A percentile compares a stretch with the other conserved stretches of the same genome.
Conservation (phyloP, 2,888 invertebrate species). For the Julus scanicus region DNA sequence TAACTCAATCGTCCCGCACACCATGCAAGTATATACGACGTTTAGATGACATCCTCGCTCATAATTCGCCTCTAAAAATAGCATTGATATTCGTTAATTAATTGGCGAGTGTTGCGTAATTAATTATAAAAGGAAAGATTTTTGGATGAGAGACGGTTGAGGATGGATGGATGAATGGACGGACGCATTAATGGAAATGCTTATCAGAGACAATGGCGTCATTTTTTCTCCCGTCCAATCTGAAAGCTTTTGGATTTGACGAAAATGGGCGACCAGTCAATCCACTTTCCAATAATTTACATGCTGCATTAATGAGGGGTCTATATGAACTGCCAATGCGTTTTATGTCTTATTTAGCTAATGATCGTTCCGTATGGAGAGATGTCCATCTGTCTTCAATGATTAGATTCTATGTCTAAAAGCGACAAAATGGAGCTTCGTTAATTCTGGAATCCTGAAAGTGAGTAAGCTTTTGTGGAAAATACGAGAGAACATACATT, state of each 20-base stretch:
- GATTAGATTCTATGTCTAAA: background rate
- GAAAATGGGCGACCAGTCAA: constrained; percentile 1
- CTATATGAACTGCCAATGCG: background rate
- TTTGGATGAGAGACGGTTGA: background rate
- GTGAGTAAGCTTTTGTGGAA: too few relatives aligned
- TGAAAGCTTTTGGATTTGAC: background rate
- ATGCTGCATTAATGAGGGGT: background rate
- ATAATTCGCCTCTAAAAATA: constrained; percentile 8
- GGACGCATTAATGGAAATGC: background rate
- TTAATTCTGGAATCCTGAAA: too few relatives aligned
- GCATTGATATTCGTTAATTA: constrained; percentile 16
- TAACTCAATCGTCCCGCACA: background rate
- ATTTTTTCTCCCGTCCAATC: background rate
- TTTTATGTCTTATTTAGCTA: background rate
- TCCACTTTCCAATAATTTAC: background rate
- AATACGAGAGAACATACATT: too few relatives aligned
- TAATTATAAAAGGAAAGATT: constrained; percentile 18
- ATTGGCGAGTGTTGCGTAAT: constrained; percentile 8
- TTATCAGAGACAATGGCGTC: background rate
- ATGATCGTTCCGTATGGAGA: background rate
- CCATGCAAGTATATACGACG: background rate
- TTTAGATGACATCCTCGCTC: background rate
- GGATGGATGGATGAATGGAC: background rate
- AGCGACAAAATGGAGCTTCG: background rate
- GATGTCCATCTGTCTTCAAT: background rate